These are phyloP conservation scores for Melopsittacus undulatus DNA, from an alignment of 2,797 vertebrate genomes.

Conservation along the genomic window DNA sequence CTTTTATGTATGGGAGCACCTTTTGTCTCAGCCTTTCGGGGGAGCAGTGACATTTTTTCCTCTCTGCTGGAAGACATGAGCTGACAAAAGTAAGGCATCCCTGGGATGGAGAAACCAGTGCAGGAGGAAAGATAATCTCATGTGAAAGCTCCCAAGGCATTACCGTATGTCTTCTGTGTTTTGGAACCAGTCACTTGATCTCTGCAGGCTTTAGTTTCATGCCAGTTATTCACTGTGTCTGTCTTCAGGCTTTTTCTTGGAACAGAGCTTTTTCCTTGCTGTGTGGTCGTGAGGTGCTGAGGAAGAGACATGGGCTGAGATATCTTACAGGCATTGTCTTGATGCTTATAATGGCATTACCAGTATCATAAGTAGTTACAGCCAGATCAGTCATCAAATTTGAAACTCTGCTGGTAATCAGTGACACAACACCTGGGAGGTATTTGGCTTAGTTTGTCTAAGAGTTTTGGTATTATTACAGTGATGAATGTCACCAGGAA, in stretches of 20 bases:
- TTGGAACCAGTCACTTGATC: not conserved
- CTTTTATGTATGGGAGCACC: not conserved
- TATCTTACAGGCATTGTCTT: not conserved
- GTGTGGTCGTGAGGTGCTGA: not conserved
- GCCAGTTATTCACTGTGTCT: not conserved
- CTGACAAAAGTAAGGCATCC: not conserved
- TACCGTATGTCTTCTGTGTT: not conserved
- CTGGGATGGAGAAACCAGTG: not conserved
- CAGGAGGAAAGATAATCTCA: not conserved
- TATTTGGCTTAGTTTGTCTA: not conserved
- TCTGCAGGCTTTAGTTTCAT: not conserved
- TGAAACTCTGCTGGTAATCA: not conserved
- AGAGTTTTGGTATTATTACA: not conserved
- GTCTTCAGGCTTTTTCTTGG: not conserved
- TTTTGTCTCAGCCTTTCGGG: not conserved
- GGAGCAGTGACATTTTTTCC: not conserved
- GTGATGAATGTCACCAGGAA: not conserved
- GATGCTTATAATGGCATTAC: not conserved
- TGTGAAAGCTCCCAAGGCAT: constrained; percentile 1
- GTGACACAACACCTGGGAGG: not conserved
- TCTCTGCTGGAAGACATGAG: not conserved
- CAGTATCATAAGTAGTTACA: not conserved
- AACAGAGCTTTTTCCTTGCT: not conserved
- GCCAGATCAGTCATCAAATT: not conserved
- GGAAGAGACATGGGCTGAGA: not conserved